Conservation (phyloP, 2,888 invertebrate species). For the Mystacides longicornis region DNA sequence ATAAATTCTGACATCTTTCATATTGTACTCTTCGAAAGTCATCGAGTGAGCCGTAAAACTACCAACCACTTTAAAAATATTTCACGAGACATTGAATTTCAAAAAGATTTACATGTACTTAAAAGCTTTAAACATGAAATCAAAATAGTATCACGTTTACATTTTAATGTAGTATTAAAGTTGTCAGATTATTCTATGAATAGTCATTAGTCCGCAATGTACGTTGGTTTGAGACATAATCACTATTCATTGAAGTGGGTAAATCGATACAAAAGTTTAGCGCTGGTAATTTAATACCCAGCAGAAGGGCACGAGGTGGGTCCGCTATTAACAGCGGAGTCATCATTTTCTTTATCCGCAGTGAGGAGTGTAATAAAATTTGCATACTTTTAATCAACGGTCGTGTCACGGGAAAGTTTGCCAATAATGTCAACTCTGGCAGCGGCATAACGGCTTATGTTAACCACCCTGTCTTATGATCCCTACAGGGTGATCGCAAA, state of each 20-base stretch:
- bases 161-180: too few relatives aligned
- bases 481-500: slow-evolving; percentile 12
- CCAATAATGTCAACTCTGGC: slow-evolving; percentile 42
- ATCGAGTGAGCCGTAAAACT: too few relatives aligned
- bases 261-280: slow-evolving; percentile 9
- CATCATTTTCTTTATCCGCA: slow-evolving; percentile 26
- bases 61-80: too few relatives aligned
- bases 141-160: too few relatives aligned
- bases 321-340: slow-evolving; percentile 7
- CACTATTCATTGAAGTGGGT: slow-evolving; percentile 1
- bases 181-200: too few relatives aligned
- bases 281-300: slow-evolving; percentile 8
- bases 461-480: slow-evolving; percentile 27
- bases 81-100: too few relatives aligned
- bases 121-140: too few relatives aligned
- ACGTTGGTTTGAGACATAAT: background rate
- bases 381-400: slow-evolving; percentile 55
- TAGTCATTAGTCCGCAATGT: background rate
- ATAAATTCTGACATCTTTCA: too few relatives aligned
- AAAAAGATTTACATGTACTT: too few relatives aligned
- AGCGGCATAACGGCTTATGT: slow-evolving; percentile 30
- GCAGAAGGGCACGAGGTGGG: slow-evolving; percentile 9
- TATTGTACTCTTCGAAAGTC: too few relatives aligned
- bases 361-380: slow-evolving; percentile 46
- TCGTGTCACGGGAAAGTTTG: slow-evolving; percentile 53